A percentile compares a stretch with the other conserved stretches of the same genome.
Conservation (phyloP, 2,113 vertebrate species). For the Tamias sibiricus region DNA sequence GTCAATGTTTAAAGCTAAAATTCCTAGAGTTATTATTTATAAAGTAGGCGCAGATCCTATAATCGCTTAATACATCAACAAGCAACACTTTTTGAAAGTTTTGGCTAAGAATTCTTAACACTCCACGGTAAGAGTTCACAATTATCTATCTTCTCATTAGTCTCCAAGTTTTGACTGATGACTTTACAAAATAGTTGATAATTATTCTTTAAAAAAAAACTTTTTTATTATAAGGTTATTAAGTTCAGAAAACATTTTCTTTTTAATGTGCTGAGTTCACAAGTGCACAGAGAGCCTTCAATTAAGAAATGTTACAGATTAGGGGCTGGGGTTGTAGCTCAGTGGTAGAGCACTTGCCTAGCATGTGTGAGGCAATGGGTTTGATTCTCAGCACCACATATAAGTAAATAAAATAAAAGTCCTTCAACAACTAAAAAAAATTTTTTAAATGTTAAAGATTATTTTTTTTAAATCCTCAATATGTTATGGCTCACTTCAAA, state of each 20-base stretch:
- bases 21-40: not conserved
- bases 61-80: not conserved
- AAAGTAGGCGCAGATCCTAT: not conserved
- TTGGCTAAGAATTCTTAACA: not conserved
- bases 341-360: no score
- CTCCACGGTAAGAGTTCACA: not conserved
- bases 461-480: not conserved
- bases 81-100: not conserved
- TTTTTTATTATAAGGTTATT: not conserved
- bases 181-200: no score
- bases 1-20: not conserved
- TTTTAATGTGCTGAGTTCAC: constrained; percentile 18
- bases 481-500: not conserved
- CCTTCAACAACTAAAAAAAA: no score
- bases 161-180: no score
- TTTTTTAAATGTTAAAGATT: not conserved
- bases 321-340: no score
- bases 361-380: no score
- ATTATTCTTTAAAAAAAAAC: not conserved
- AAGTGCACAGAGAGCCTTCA: not conserved
- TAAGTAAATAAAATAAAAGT: no score
- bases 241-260: not conserved
- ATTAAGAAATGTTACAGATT: not conserved
- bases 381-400: no score
- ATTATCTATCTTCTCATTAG: not conserved